Conservation (phyloP, 2,113 vertebrate species). For the Heptranchias perlo region DNA sequence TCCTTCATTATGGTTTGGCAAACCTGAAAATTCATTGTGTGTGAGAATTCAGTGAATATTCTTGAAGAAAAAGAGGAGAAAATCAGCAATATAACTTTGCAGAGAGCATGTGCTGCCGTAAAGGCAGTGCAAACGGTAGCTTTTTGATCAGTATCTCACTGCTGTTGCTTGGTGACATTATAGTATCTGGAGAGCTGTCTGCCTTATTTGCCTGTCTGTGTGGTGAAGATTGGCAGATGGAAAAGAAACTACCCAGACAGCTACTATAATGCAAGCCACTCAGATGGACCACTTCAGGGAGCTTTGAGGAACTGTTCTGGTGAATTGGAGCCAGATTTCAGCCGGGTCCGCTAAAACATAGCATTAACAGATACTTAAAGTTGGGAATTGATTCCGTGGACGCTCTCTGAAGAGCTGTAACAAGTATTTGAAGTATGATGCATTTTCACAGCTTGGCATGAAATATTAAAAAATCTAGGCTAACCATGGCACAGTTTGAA, state of each 20-base stretch:
- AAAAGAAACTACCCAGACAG: background rate
- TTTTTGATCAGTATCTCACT: background rate
- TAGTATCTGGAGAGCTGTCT: background rate
- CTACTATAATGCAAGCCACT: background rate
- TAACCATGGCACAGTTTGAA: background rate
- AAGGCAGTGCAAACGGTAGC: background rate
- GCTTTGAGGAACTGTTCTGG: background rate
- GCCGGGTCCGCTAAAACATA: background rate
- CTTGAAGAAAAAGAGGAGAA: background rate
- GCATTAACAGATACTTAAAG: background rate
- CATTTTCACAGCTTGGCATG: background rate
- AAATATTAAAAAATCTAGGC: background rate
- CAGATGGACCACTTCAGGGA: background rate
- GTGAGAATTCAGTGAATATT: background rate
- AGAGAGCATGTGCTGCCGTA: background rate
- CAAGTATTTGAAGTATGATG: background rate
- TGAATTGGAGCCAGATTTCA: background rate
- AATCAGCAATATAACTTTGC: background rate
- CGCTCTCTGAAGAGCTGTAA: background rate
- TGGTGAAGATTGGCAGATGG: background rate
- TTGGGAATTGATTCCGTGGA: conserved; percentile 9
- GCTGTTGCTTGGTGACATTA: background rate
- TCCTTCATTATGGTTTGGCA: background rate
- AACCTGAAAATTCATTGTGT: background rate
- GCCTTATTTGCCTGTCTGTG: background rate